Conservation (phyloP, 2,888 invertebrate species). For the Lucinisca nassula region DNA sequence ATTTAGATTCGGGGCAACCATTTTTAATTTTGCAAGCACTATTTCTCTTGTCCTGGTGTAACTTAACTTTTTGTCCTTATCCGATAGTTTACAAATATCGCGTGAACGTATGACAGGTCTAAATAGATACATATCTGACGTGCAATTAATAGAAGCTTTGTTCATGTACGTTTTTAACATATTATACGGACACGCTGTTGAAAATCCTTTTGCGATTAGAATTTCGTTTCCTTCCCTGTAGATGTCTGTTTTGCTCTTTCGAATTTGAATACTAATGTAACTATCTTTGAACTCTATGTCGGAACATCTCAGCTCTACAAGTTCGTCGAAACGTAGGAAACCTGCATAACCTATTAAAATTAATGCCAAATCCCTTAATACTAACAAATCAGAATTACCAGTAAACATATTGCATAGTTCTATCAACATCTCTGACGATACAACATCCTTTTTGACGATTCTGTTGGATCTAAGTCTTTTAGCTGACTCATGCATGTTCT, state of each 20-base stretch:
- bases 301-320: constrained; percentile 31
- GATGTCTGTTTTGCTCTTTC: constrained; percentile 62
- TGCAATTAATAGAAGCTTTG: background rate
- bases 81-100: constrained; percentile 39
- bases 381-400: constrained; percentile 22
- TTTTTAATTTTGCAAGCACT: constrained; percentile 35
- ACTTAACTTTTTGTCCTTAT: constrained; percentile 59
- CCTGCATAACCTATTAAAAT: constrained; percentile 47
- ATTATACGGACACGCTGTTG: constrained; percentile 57
- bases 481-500: constrained; percentile 47
- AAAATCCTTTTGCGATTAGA: constrained; percentile 54
- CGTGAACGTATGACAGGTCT: constrained; percentile 50
- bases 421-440: constrained; percentile 44
- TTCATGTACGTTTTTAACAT: constrained; percentile 56
- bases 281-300: constrained; percentile 36
- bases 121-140: constrained; percentile 48
- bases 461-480: constrained; percentile 34
- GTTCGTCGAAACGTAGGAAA: constrained; percentile 34
- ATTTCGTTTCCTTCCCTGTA: constrained; percentile 51
- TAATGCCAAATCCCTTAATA: constrained; percentile 51
- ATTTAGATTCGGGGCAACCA: constrained; percentile 30
- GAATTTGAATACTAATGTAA: constrained; percentile 48
- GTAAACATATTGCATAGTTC: constrained; percentile 26
- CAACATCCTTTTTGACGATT: constrained; percentile 47
- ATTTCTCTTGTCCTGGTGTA: constrained; percentile 59